Evolutionary conservation across 1,140 invertebrate species (phyloP).

Genomic region (Polypedilum vanderplanki): DNA sequence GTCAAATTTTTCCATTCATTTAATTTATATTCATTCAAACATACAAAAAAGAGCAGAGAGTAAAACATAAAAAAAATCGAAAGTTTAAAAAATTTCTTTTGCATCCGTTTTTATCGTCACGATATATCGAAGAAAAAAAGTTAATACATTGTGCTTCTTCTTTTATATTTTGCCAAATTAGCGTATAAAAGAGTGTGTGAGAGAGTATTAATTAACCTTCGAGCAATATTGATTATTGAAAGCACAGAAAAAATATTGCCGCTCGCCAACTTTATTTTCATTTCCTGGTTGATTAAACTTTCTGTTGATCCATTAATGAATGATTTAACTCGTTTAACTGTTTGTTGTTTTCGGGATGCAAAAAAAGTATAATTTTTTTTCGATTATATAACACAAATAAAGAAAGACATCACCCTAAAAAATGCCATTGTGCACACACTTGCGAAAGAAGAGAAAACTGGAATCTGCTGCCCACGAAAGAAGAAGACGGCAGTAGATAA

Average conservation of each 20-base stretch:
- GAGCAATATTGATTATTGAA: not conserved
- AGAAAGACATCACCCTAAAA: not conserved
- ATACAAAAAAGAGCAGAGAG: too few relatives aligned
- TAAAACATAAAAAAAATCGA: not conserved
- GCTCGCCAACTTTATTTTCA: not conserved
- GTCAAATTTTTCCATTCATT: too few relatives aligned
- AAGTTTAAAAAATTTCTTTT: not conserved
- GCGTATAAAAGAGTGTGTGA: not conserved
- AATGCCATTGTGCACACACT: not conserved
- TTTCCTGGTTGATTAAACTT: slow-evolving; percentile 18
- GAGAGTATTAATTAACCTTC: not conserved
- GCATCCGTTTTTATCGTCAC: not conserved
- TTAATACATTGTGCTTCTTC: not conserved
- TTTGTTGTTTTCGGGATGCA: not conserved
- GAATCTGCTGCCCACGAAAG: not conserved
- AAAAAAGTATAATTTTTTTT: slow-evolving; percentile 9
- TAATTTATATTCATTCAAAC: too few relatives aligned
- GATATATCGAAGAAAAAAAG: not conserved
- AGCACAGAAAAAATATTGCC: not conserved
- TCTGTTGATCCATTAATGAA: not conserved
- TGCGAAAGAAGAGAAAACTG: not conserved
- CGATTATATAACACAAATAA: not conserved
- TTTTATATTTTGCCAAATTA: not conserved
- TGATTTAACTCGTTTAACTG: not conserved
- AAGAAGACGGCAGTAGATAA: not conserved